Evolutionary conservation across 2,797 vertebrate genomes (phyloP), one percentile per base, ranked within the genome.

Genomic region (Hoplostethus atlanticus): DNA sequence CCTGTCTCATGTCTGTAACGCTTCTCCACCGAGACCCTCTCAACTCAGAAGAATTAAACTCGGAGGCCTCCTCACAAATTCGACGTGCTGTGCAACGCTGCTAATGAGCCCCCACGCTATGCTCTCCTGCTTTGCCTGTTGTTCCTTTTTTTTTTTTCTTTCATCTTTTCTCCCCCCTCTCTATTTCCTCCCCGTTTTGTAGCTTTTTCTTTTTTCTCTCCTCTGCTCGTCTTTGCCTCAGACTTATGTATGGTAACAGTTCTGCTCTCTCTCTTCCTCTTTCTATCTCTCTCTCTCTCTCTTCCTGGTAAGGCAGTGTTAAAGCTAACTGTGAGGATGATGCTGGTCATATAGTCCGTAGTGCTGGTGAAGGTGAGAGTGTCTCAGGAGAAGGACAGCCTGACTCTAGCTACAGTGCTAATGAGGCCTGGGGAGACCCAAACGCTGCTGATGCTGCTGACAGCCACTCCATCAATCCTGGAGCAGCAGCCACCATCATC

Each of bases 341-440:
- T 71, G 72, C 62, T 38, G 40, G 44, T 48, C 64, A 47, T 63
- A 50, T 7, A 6, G 64, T 51, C 64, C 48, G 59, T 77, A 60
- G 63, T 67, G 79, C 38, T 63, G 9, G 53, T 0, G 36, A 80
- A 82, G 79, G 88, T 82, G 76, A 81, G 73, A 82, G 65, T 55
- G 46, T 57, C 70, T 73, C 62, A 34, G 73, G 81, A 76, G 77
- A 82, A 67, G 51, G 50, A 47, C 71, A 2, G 51, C 4, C 42
- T 51, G 31, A 42, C 48, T 74, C 51, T 73, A 63, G 71, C 79
- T 63, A n/a, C 54, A 51, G 61, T 78, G 15, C 80, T 87, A 88
- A 93, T 90, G 87, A 89, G 83, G 73, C 83, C 88, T 83, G 71
- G 61, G 59, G 77, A 85, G 82, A 87, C 77, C 55, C 59, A 8